Conservation (phyloP, 2,113 vertebrate species). For the Ascaphus truei region DNA sequence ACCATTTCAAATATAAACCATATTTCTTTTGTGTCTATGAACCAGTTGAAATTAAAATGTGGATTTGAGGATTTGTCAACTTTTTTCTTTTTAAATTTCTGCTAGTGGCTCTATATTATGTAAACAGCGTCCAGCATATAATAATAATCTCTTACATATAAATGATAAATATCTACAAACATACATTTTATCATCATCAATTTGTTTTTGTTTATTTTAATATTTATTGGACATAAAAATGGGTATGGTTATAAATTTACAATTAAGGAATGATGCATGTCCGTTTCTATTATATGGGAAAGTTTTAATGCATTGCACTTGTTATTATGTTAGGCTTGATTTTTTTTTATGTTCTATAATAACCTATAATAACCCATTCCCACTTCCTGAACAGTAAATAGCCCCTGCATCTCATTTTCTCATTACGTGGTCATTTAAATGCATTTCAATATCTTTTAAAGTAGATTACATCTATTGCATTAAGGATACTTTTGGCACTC, state of each 20-base stretch:
- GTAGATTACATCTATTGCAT: constrained; percentile 31
- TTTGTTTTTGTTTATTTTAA: not conserved
- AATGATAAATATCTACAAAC: too few relatives aligned
- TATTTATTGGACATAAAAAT: too few relatives aligned
- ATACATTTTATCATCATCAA: not conserved
- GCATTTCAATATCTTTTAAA: constrained; percentile 30
- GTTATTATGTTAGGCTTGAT: constrained; percentile 2
- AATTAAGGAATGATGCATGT: too few relatives aligned
- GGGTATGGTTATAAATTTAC: too few relatives aligned
- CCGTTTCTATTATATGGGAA: not conserved
- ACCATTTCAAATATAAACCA: too few relatives aligned
- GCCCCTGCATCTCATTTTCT: constrained; percentile 12
- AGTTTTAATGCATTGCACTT: not conserved
- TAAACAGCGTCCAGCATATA: too few relatives aligned
- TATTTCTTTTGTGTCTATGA: too few relatives aligned
- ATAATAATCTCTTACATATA: too few relatives aligned
- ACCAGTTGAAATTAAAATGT: too few relatives aligned
- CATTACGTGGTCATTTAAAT: constrained; percentile 30
- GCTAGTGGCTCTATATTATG: not conserved
- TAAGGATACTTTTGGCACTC: constrained; percentile 5
- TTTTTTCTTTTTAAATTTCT: too few relatives aligned
- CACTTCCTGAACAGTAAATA: constrained; percentile 17
- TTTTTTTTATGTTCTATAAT: constrained; percentile 4
- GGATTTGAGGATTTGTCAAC: too few relatives aligned
- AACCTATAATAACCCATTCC: constrained; percentile 11